phyloP scores from a whole-genome alignment of 2,888 invertebrate genomes.

The Mythimna pallens region DNA sequence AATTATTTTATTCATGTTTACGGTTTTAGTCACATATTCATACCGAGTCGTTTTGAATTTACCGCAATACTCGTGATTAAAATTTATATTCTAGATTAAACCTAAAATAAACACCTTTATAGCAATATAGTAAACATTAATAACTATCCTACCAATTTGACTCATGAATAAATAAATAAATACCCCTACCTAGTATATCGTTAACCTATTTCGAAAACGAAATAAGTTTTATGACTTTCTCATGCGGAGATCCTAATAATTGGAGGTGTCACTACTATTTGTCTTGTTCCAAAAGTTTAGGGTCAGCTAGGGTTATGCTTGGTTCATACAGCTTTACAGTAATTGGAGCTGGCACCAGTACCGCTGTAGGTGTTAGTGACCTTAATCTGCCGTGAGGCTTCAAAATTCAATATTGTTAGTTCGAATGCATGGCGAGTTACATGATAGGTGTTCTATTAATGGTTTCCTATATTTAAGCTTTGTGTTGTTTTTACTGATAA shows the following conservation, averaged over 20 bases:
- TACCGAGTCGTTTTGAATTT: not conserved
- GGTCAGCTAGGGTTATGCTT: conserved; percentile 1
- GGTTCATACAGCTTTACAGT: conserved; percentile 34
- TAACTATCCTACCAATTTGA: not conserved
- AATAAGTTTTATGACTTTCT: conserved; percentile 5
- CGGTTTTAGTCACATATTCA: not conserved
- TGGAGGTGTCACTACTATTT: conserved; percentile 15
- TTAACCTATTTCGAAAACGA: not conserved
- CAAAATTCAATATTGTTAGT: conserved; percentile 58
- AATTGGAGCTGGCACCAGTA: conserved; percentile 40
- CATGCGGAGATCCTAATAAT: not conserved
- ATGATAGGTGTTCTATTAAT: not conserved
- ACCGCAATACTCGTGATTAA: not conserved
- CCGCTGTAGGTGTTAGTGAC: conserved; percentile 6
- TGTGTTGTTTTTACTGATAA: not conserved
- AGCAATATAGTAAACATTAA: not conserved
- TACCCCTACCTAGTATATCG: not conserved
- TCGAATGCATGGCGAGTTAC: conserved; percentile 13
- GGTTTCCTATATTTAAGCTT: not conserved
- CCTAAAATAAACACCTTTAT: not conserved
- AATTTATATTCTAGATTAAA: not conserved
- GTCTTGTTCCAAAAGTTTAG: conserved; percentile 24
- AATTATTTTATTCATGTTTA: not conserved
- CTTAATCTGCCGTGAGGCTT: conserved; percentile 53
- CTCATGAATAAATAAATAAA: conserved; percentile 1